Percentiles rank a stretch among this genome's conserved stretches.
Evolutionary conservation across 37 sponge, comb jelly and placozoan species (phyloP).

Genomic region (Haliclona indistincta): DNA sequence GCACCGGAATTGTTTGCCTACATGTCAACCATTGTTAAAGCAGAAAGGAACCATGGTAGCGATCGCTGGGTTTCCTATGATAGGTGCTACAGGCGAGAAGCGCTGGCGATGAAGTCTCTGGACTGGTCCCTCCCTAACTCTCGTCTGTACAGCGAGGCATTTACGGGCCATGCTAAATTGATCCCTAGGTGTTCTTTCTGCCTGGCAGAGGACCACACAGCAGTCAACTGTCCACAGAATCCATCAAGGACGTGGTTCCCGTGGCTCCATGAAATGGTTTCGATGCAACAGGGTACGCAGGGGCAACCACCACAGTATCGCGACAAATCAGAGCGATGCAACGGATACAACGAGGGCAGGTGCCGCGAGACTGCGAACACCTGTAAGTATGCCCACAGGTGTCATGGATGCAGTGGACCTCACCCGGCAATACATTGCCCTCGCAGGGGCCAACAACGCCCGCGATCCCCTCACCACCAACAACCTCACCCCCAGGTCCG

Average conservation of each 20-base stretch:
- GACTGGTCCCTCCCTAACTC: conserved; percentile 14
- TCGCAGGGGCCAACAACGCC: too few relatives aligned
- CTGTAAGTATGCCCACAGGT: conserved; percentile 7
- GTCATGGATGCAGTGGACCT: background rate
- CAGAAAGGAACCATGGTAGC: conserved; percentile 1
- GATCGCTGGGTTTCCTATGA: conserved; percentile 10
- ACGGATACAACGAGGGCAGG: conserved; percentile 13
- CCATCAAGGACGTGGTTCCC: too few relatives aligned
- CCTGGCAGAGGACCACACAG: background rate
- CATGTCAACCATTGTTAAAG: conserved; percentile 16
- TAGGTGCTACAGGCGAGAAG: conserved; percentile 2
- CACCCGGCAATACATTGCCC: background rate
- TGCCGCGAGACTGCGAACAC: background rate
- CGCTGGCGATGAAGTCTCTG: conserved; percentile 7
- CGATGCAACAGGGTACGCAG: too few relatives aligned
- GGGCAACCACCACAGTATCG: too few relatives aligned
- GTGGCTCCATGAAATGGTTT: too few relatives aligned
- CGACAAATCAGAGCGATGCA: too few relatives aligned
- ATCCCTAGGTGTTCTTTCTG: conserved; percentile 9
- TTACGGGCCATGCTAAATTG: conserved; percentile 13
- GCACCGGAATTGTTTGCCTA: conserved; percentile 34
- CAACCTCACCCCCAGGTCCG: too few relatives aligned
- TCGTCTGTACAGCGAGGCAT: conserved; percentile 22
- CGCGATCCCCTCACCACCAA: too few relatives aligned
- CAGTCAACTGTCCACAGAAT: background rate